Base-by-base conservation (phyloP, 2,113 vertebrate species). In the Brachyhypopomus gauderio region DNA sequence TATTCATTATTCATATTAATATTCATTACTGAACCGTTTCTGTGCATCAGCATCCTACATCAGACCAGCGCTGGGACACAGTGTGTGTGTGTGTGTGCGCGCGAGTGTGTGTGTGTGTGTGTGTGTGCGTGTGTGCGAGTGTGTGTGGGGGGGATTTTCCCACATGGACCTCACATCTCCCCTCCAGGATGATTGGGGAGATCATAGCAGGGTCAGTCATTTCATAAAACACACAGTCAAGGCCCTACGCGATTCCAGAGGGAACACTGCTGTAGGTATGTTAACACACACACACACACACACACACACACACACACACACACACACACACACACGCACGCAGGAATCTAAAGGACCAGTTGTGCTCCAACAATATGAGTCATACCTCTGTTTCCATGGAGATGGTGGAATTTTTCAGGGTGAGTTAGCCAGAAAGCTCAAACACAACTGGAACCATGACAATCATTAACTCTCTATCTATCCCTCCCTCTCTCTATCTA, bases 311-410 rank as follows among this genome's bases (percentile, higher is more conserved):
- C 78, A 74, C n/a, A 82, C 74, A 71, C 74, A 58, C 73, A 71
- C 72, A 75, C 27, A 82, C 48, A 76, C 36, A 82, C 71, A 62
- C 66, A 63, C 48, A 38, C 67, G 52, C 67, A 72, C 75, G 19
- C 0, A 78, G 75, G 76, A 76, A 77, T 77, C 58, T 52, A 20
- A 34, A 48, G 19, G 25, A 38, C 69, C 81, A 78, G 69, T 75
- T 73, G 76, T 74, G 70, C 59, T 78, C 38, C 19, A 14, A 27
- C 5, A 22, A 48, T n/a, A n/a, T 73, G 69, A 83, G 60, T 73
- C 81, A 73, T 34, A 64, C 4, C 55, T 78, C 75, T 55, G 75
- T 80, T 80, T 70, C 78, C 78, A 80, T 80, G 78, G 78, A n/a
- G 78, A 80, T 48, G 5, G 17, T 27, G 67, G 69, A 72, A 80